Evolutionary conservation across 2,888 invertebrate genomes (phyloP).

Genomic region (Melinaea marsaeus): DNA sequence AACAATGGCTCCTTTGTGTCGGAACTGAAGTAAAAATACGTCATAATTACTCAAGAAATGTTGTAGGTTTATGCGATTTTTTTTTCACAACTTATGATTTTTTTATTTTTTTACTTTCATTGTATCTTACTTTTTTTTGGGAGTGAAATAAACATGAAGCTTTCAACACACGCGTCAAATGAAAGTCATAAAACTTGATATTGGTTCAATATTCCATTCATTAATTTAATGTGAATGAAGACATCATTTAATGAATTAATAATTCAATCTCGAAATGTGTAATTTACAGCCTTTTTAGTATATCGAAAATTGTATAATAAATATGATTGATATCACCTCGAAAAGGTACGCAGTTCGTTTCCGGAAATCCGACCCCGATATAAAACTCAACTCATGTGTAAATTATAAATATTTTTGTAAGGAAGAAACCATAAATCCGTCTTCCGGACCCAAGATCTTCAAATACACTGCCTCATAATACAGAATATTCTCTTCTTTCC

Average conservation of each 20-base stretch:
- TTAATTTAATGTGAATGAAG: neutral
- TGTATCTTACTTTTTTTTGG: too few species aligned
- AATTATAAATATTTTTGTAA: constrained; percentile 1
- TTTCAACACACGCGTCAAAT: too few species aligned
- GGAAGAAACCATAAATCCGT: neutral
- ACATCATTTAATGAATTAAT: neutral
- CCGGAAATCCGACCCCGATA: constrained; percentile 1
- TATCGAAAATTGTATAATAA: neutral
- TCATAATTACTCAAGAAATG: too few species aligned
- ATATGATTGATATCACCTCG: neutral
- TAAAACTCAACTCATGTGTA: constrained; percentile 1
- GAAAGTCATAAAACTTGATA: neutral
- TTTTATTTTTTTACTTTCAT: too few species aligned
- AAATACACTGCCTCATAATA: neutral
- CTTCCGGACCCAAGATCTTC: neutral
- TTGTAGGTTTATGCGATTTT: too few species aligned
- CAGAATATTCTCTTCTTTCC: too few species aligned
- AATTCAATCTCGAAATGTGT: neutral
- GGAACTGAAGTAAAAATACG: too few species aligned
- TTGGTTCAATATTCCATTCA: too few species aligned
- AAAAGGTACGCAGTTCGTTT: neutral
- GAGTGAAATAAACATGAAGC: too few species aligned
- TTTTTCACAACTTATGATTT: too few species aligned
- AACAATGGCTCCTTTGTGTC: neutral
- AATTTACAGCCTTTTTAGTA: neutral